phyloP scores from a whole-genome alignment of 2,797 vertebrate species.

The Poeciliopsis presidionis region DNA sequence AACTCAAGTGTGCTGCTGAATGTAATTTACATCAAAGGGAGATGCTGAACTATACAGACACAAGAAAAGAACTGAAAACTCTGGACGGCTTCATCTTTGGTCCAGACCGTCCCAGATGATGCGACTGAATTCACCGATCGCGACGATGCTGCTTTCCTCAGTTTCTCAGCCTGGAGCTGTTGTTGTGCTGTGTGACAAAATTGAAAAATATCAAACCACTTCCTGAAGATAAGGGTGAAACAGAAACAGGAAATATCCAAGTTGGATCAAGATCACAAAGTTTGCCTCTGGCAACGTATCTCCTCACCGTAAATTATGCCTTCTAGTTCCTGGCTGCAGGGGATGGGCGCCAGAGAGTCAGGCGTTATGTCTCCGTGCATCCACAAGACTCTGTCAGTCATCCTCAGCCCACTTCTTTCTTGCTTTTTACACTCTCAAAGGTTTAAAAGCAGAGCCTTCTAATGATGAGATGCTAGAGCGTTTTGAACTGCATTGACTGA shows the following conservation, averaged over 20 bases:
- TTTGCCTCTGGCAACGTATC: background rate
- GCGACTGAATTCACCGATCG: background rate
- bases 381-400: background rate
- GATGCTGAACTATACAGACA: background rate
- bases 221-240: conserved; percentile 3
- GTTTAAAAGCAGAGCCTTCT: background rate
- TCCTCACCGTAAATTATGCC: background rate
- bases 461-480: background rate
- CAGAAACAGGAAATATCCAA: background rate
- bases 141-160: background rate
- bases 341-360: background rate
- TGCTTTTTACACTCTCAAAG: background rate
- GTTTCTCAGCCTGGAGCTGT: background rate
- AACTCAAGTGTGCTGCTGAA: background rate
- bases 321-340: background rate
- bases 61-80: background rate
- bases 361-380: background rate
- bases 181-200: background rate
- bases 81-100: background rate
- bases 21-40: background rate
- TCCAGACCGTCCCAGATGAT: background rate
- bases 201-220: background rate
- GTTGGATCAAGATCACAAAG: background rate
- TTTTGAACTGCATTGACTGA: background rate
- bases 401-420: background rate